phyloP scores from a whole-genome alignment of 2,797 vertebrate genomes.

The Macropodus opercularis region DNA sequence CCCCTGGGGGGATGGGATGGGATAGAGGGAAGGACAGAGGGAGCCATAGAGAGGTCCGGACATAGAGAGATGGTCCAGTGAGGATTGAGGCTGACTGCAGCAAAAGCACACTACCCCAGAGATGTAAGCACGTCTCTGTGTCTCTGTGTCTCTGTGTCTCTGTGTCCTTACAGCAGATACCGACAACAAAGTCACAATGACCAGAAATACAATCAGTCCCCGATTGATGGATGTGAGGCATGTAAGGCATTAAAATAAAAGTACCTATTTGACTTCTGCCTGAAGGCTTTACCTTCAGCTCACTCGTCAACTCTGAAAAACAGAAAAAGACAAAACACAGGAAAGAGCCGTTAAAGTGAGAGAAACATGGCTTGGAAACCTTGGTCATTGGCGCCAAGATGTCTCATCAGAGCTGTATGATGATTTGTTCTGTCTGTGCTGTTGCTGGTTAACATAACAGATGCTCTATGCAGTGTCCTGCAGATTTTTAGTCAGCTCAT shows the following conservation, averaged over 20 bases:
- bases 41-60: constrained; percentile 18
- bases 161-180: background rate
- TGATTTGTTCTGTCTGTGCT: no score
- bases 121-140: constrained; percentile 14
- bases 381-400: background rate
- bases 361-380: background rate
- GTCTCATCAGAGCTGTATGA: constrained; percentile 25
- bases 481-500: constrained; percentile 38
- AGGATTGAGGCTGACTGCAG: constrained; percentile 20
- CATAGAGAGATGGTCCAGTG: constrained; percentile 8
- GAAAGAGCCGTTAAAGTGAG: background rate
- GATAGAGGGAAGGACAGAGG: constrained; percentile 11
- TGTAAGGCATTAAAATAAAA: constrained; percentile 17
- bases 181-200: background rate
- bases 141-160: constrained; percentile 10
- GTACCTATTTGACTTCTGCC: constrained; percentile 87
- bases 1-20: constrained; percentile 39
- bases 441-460: constrained; percentile 36
- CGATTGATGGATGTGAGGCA: no score
- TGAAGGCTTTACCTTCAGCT: constrained; percentile 85
- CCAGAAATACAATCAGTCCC: no score
- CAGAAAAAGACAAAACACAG: constrained; percentile 16
- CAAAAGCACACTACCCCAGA: constrained; percentile 17
- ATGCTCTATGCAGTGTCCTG: constrained; percentile 41
- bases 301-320: constrained; percentile 86